These are phyloP conservation scores for Lanistes nyassanus DNA, from an alignment of 1,140 invertebrate genomes.

Conservation along the genomic window DNA sequence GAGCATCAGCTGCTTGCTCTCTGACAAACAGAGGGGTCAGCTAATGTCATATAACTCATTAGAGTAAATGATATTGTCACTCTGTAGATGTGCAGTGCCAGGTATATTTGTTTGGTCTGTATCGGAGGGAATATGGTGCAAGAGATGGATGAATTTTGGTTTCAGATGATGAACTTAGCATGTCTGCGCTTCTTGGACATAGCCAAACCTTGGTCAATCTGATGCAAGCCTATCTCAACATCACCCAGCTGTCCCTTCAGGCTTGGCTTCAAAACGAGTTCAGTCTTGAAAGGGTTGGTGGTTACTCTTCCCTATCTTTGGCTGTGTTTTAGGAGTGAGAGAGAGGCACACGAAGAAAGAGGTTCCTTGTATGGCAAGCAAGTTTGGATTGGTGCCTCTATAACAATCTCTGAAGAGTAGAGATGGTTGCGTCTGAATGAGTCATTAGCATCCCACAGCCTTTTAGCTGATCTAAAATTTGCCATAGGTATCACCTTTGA, in stretches of 20 bases:
- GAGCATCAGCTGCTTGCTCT: too few species aligned
- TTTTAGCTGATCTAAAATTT: background rate
- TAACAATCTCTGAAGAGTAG: background rate
- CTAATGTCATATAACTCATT: too few species aligned
- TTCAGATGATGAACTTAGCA: slow-evolving; percentile 28
- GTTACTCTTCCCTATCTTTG: background rate
- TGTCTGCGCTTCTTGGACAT: slow-evolving; percentile 19
- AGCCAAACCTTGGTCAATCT: slow-evolving; percentile 20
- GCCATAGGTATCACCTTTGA: background rate
- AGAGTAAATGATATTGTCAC: too few species aligned
- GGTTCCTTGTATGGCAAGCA: too few species aligned
- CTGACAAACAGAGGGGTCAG: too few species aligned
- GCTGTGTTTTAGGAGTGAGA: background rate
- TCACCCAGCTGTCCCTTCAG: slow-evolving; percentile 21
- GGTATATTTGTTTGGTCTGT: too few species aligned
- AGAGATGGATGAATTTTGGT: slow-evolving; percentile 5
- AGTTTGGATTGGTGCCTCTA: background rate
- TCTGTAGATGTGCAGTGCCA: too few species aligned
- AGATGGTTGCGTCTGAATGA: background rate
- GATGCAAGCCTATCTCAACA: slow-evolving; percentile 33
- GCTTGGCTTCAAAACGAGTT: slow-evolving; percentile 31
- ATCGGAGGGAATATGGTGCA: background rate
- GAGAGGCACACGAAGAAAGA: too few species aligned
- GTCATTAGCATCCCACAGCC: background rate
- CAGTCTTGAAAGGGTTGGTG: slow-evolving; percentile 21